Percentiles rank a stretch among this genome's conserved stretches.
phyloP scores from a whole-genome alignment of 2,888 invertebrate genomes.

The Syrphus vitripennis region DNA sequence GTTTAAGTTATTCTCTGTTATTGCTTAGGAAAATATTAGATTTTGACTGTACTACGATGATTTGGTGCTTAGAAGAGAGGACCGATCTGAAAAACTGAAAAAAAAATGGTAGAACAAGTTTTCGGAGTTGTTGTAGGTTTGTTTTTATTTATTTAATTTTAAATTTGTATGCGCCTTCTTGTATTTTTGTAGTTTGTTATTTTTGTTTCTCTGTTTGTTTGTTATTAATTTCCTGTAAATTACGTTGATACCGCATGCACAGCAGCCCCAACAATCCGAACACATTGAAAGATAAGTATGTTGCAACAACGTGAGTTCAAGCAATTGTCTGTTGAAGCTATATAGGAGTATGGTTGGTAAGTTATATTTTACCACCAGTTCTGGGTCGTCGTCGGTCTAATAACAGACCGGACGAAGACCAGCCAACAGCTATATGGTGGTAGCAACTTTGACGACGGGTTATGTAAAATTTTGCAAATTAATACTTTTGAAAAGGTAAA shows the following conservation, averaged over 20 bases:
- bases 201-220: conserved; percentile 61
- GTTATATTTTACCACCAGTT: conserved; percentile 18
- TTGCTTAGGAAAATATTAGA: too few relatives aligned
- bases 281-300: not conserved
- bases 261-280: not conserved
- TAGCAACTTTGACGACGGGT: conserved; percentile 17
- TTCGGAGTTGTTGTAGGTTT: conserved; percentile 7
- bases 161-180: conserved; percentile 5
- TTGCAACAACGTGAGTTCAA: conserved; percentile 33
- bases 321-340: conserved; percentile 26
- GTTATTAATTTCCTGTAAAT: conserved; percentile 66
- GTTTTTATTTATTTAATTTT: not conserved
- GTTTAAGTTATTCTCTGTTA: too few relatives aligned
- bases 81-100: conserved; percentile 12
- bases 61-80: conserved; percentile 50
- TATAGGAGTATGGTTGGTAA: not conserved
- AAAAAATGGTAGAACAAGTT: conserved; percentile 57
- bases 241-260: conserved; percentile 26
- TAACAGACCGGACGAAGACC: conserved; percentile 2
- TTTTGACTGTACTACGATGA: not conserved
- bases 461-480: conserved; percentile 58
- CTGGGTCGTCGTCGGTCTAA: conserved; percentile 25
- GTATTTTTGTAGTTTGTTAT: conserved; percentile 6
- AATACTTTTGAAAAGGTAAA: conserved; percentile 21
- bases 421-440: not conserved